phyloP scores from a whole-genome alignment of 2,113 vertebrate species.

The Brachypteracias leptosomus region DNA sequence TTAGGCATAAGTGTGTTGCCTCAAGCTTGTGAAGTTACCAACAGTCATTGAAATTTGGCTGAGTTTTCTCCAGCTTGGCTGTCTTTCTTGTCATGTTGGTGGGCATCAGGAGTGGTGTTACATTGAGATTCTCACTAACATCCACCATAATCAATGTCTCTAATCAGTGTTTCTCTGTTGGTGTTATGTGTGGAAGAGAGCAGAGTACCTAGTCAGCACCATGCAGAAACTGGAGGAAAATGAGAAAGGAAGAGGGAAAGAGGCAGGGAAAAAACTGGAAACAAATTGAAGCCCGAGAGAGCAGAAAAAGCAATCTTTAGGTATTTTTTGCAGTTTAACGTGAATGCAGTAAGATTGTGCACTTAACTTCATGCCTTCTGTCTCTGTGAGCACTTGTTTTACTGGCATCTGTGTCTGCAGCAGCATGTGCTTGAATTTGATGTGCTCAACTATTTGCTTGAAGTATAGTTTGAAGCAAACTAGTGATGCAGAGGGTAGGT shows the following conservation, averaged over 20 bases:
- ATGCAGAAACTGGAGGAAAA: background rate
- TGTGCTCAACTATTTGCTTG: background rate
- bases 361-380: background rate
- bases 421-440: background rate
- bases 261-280: background rate
- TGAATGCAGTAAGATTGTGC: background rate
- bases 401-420: background rate
- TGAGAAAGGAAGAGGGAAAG: background rate
- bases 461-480: background rate
- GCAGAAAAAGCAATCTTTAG: background rate
- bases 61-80: fast-evolving
- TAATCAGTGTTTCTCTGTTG: background rate
- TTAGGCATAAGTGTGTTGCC: background rate
- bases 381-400: background rate
- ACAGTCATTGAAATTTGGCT: background rate
- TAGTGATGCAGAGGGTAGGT: background rate
- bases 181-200: background rate
- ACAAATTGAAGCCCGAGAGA: background rate
- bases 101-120: background rate
- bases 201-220: background rate
- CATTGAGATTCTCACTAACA: background rate
- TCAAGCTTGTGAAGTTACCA: background rate
- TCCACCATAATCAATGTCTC: background rate
- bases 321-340: background rate
- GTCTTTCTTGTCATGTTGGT: background rate